Evolutionary conservation across 2,888 invertebrate genomes (phyloP).

Genomic region (Alsophila aescularia): DNA sequence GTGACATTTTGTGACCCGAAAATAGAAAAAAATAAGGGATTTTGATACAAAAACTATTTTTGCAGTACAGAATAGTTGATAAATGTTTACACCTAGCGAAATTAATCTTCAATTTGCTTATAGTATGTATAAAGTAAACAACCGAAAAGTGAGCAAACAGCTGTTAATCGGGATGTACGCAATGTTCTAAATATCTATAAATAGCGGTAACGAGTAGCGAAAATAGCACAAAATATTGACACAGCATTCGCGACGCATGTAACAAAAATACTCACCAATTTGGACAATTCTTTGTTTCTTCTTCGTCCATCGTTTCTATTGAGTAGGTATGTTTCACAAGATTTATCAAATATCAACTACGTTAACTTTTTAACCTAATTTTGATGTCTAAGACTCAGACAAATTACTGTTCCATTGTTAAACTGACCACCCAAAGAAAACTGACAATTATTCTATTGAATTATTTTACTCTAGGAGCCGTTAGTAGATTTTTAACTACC

Average conservation of each 20-base stretch:
- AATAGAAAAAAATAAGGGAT: too few relatives aligned
- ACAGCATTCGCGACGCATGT: constrained; percentile 47
- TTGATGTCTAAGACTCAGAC: neutral
- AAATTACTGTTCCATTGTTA: neutral
- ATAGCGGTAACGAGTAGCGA: constrained; percentile 71
- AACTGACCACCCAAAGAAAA: too few relatives aligned
- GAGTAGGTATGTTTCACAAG: neutral
- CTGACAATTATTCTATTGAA: too few relatives aligned
- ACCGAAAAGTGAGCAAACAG: constrained; percentile 56
- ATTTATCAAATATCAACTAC: neutral
- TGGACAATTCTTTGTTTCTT: constrained; percentile 71
- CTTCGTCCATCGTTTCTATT: constrained; percentile 63
- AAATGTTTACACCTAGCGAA: neutral
- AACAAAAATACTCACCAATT: constrained; percentile 77
- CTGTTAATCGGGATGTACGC: constrained; percentile 56
- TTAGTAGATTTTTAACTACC: constrained; percentile 21
- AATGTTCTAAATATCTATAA: constrained; percentile 76
- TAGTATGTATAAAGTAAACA: constrained; percentile 62
- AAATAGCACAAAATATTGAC: constrained; percentile 75
- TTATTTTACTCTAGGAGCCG: neutral
- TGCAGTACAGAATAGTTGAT: neutral
- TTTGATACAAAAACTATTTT: too few relatives aligned
- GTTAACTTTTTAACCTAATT: constrained; percentile 10
- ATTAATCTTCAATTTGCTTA: neutral
- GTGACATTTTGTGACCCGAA: too few relatives aligned